These are phyloP conservation scores for Xestia sexstrigata DNA, from an alignment of 2,888 invertebrate genomes.

Conservation along the genomic window DNA sequence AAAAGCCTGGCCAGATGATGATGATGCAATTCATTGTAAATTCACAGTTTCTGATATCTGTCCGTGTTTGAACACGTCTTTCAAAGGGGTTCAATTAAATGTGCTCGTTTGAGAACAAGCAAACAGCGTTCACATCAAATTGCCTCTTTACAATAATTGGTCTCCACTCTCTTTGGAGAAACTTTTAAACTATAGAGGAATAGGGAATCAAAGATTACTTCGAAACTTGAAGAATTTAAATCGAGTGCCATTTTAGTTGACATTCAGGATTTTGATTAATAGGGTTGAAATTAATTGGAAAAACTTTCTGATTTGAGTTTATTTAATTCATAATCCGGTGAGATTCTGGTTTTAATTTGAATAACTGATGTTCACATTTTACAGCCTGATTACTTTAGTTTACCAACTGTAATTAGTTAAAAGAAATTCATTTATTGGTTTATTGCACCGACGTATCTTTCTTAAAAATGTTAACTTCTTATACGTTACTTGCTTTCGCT, in stretches of 20 bases:
- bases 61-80: slow-evolving; percentile 37
- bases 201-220: slow-evolving; percentile 58
- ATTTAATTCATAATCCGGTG: slow-evolving; percentile 15
- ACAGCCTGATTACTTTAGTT: slow-evolving; percentile 24
- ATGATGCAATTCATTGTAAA: not conserved
- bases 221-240: slow-evolving; percentile 56
- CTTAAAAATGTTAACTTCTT: no score
- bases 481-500: no score
- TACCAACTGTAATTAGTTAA: slow-evolving; percentile 6
- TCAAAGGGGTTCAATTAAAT: slow-evolving; percentile 78
- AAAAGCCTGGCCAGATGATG: not conserved
- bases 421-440: not conserved
- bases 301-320: slow-evolving; percentile 38
- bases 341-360: slow-evolving; percentile 26
- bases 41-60: not conserved
- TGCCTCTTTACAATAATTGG: slow-evolving; percentile 83
- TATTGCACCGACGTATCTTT: not conserved
- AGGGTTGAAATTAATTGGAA: slow-evolving; percentile 45
- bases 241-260: slow-evolving; percentile 48
- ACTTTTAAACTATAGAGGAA: slow-evolving; percentile 74
- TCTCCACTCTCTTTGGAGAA: slow-evolving; percentile 76
- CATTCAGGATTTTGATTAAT: slow-evolving; percentile 43
- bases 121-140: slow-evolving; percentile 79
- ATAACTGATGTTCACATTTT: slow-evolving; percentile 18
- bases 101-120: slow-evolving; percentile 77